Evolutionary conservation across 2,113 vertebrate species (phyloP), one percentile per base, ranked within the genome.

Genomic region (Neodontobutis hainanensis): DNA sequence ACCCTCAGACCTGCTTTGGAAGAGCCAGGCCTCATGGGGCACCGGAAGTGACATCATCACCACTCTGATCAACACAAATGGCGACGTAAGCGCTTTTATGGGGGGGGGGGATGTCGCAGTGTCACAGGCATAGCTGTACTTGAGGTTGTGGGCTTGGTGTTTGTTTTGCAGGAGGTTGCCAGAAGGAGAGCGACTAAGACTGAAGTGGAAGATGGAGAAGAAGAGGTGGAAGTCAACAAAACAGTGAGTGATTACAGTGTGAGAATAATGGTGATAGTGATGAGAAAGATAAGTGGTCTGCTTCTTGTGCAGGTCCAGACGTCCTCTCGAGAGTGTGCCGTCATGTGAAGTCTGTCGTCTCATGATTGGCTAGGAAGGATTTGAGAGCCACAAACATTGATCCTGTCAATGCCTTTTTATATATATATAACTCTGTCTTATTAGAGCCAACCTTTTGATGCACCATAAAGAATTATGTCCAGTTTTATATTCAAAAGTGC

Each of bases 1-100:
- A 1, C 97, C 97, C 0, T 89, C 95, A 19, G 93, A 96, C 16
- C 88, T 99, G 0, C 89, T 99, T 80, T 99, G 97, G 97, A 98
- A 96, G 87, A 95, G 87, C 56, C 97, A 99, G 89, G 89, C 84
- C 78, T 95, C 94, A 75, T 99, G 97, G 97, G 96, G 95, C 40
- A 92, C 92, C 0, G 96, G 96, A 66, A 93, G 82, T 45, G 89
- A 92, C 3, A 92, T 92, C 11, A 79, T 94, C 32, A 97, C 95
- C 0, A 82, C 87, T 61, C 86, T 99, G 60, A 78, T 95, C 0
- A 95, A 96, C 10, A 84, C 93, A 0, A 94, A 95, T 0, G 95
- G 95, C 68, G 95, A 98, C 95, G 97, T 98, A 83, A 48, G 74
- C 45, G 6, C 1, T 1, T n/a, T 2, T 27, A 11, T 34, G 3